Base-by-base conservation (phyloP, 1,140 invertebrate genomes). In the Mizuhopecten yessoensis region DNA sequence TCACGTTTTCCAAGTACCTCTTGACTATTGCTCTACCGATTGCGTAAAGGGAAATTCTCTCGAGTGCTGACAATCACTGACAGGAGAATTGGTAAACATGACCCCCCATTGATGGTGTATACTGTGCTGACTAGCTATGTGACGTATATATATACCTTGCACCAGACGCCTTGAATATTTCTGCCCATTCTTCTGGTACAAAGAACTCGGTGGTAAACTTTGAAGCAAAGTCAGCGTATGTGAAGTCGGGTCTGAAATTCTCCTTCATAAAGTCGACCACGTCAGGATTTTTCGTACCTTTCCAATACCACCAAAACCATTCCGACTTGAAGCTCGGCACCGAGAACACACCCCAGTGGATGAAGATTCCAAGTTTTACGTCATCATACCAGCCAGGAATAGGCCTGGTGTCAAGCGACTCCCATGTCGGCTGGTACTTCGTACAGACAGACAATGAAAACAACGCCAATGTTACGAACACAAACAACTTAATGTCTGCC, bases 331-430 rank as follows among this genome's bases (percentile, higher is more conserved):
- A 95, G 34, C 92, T 98, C 0, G 98, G 99, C 0, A 99, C 99
- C 0, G 98, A 98, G 94, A 98, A 99, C 0, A 99, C 98, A 1
- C 99, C 99, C 98, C 98, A 99, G 94, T 99, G 99, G 86, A 99
- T 97, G 95, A 99, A 99, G 91, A 99, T 99, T n/a, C 99, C 99
- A 93, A 99, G 97, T 97, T 99, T 99, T 0, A 97, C 98, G 88
- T 98, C 97, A 94, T 99, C 98, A 94, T 98, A 99, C 99, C 99
- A 99, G 15, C 94, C 29, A 0, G 99, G 99, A 86, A 99, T 94
- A 0, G 98, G 98, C 87, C 99, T 97, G 15, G 96, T 97, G 95
- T 99, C 99, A 91, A 99, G 96, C 95, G 98, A 98, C 0, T 97
- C 96, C 99, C 99, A 99, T 49, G 97, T 95, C 11, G 97, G 94